phyloP scores from a whole-genome alignment of 2,113 vertebrate genomes.

The Eretmochelys imbricata region DNA sequence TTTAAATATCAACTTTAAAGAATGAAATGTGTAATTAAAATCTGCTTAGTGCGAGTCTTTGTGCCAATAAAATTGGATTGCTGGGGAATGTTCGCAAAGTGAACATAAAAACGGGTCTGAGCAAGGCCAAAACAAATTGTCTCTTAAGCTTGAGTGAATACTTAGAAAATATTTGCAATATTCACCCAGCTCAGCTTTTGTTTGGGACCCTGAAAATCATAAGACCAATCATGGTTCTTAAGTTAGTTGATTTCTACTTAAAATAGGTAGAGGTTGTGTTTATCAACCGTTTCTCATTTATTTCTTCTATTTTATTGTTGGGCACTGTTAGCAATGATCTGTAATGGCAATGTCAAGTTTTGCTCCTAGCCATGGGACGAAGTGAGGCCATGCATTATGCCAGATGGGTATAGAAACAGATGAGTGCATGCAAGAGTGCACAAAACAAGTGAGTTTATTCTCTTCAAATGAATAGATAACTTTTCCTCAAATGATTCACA shows the following conservation, averaged over 20 bases:
- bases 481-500: slow-evolving; percentile 2
- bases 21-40: neutral
- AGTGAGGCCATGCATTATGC: neutral
- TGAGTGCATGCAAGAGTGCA: neutral
- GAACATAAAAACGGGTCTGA: neutral
- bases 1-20: neutral
- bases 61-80: neutral
- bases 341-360: neutral
- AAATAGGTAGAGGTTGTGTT: neutral
- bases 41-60: neutral
- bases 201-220: neutral
- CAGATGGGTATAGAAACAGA: neutral
- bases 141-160: neutral
- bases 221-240: neutral
- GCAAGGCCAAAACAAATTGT: neutral
- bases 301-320: slow-evolving; percentile 11
- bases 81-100: neutral
- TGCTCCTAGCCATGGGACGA: slow-evolving; percentile 14
- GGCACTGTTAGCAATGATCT: neutral
- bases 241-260: neutral
- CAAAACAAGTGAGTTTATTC: slow-evolving; percentile 30
- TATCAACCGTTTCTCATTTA: neutral
- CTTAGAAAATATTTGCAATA: neutral
- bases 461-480: neutral
- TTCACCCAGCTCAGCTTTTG: neutral